Evolutionary conservation across 2,888 invertebrate genomes (phyloP).

Genomic region (Panzeria rudis): DNA sequence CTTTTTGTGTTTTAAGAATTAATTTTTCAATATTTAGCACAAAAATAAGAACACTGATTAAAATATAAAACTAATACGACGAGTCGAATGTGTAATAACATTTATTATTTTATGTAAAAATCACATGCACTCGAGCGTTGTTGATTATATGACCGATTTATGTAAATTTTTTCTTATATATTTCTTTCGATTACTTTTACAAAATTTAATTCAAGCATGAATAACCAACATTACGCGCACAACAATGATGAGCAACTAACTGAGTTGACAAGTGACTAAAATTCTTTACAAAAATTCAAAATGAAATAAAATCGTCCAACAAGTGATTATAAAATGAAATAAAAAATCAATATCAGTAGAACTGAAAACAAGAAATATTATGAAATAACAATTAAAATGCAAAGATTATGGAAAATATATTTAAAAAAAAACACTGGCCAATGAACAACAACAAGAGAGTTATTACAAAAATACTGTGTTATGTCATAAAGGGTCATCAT

Average conservation of each 20-base stretch:
- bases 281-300: slow-evolving; percentile 48
- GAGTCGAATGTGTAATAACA: neutral
- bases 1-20: neutral
- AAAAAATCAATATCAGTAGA: slow-evolving; percentile 52
- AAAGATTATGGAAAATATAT: slow-evolving; percentile 6
- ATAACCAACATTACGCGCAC: slow-evolving; percentile 63
- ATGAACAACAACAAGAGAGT: slow-evolving; percentile 1
- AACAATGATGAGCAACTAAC: slow-evolving; percentile 67
- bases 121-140: slow-evolving; percentile 60
- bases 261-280: slow-evolving; percentile 63
- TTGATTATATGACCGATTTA: slow-evolving; percentile 10
- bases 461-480: slow-evolving; percentile 8
- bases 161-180: slow-evolving; percentile 10
- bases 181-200: slow-evolving; percentile 18
- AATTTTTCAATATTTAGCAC: neutral
- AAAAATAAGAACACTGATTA: neutral
- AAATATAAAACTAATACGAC: neutral
- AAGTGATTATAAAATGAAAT: slow-evolving; percentile 49
- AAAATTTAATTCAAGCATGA: slow-evolving; percentile 50
- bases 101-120: slow-evolving; percentile 37
- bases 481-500: slow-evolving; percentile 46
- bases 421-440: slow-evolving; percentile 11
- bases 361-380: slow-evolving; percentile 23
- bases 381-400: slow-evolving; percentile 12
- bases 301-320: slow-evolving; percentile 27